Base-by-base conservation (phyloP, 2,113 vertebrate genomes). In the Atherinomorus stipes region DNA sequence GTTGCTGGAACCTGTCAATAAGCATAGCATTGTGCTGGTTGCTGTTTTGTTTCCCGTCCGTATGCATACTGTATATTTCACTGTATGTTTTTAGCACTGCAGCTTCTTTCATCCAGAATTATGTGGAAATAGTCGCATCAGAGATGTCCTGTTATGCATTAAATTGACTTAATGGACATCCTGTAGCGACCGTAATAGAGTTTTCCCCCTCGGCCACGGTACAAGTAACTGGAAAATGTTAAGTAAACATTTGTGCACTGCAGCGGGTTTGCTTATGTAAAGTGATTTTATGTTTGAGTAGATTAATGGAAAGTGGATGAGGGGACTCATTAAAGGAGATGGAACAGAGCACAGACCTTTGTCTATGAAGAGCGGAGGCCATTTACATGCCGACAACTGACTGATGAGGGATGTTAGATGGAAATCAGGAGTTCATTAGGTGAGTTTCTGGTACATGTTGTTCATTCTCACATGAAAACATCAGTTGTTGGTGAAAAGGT, bases 161-260 rank as follows among this genome's bases (percentile, higher is more conserved):
- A 38, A 73, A 84, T 87, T 61, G 38, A 80, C 88, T 87, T 79
- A 80, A 81, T 69, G 66, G 64, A 84, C 72, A 78, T 88, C 81
- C 81, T 85, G 66, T 11, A 38, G 63, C 52, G 42, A 54, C 73
- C 63, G 34, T 88, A 89, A 88, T 78, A 57, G 70, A 80, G 67
- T 86, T 80, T 59, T 15, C 61, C 51, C 61, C 54, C 49, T 8
- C n/a, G 60, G 63, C 67, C 47, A 61, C 25, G 59, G 67, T 40
- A n/a, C 64, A 82, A 81, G 80, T 71, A 79, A 78, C 77, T 54
- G 70, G 45, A n/a, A 38, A 76, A 80, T 44, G 66, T 73, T 66
- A 51, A 80, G 74, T 61, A 85, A 84, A 84, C 64, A 37, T 37
- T 12, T 1, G 50, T 22, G 62, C 50, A 31, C 11, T 11, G 49